A percentile compares a stretch with the other conserved stretches of the same genome.
Conservation (phyloP, 1,140 invertebrate genomes). For the Laodelphax striatellus region DNA sequence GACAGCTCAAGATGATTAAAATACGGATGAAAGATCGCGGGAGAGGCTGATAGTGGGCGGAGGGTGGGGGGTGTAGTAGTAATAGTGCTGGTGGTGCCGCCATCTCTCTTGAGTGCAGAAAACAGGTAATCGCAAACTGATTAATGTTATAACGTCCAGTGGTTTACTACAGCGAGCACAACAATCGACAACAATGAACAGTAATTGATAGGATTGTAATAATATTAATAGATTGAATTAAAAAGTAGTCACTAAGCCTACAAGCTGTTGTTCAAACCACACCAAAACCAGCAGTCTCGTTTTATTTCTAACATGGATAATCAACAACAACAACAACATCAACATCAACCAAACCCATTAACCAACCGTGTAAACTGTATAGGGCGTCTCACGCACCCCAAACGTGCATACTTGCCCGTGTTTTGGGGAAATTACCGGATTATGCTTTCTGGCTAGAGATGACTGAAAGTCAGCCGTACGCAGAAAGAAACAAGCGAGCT, state of each 20-base stretch:
- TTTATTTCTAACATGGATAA: constrained; percentile 4
- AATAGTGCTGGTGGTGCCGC: too few species aligned
- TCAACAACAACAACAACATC: constrained; percentile 2
- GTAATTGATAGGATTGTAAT: neutral
- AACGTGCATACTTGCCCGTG: constrained; percentile 14
- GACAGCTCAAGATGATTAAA: too few species aligned
- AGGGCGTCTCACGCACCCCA: constrained; percentile 9
- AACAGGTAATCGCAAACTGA: too few species aligned
- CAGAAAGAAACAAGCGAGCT: too few species aligned
- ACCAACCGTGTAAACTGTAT: constrained; percentile 9
- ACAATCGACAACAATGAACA: neutral
- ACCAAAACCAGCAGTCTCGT: constrained; percentile 9
- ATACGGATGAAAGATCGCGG: too few species aligned
- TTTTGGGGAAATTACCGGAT: too few species aligned
- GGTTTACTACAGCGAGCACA: constrained; percentile 1
- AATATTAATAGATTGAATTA: constrained; percentile 5
- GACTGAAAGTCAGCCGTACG: too few species aligned
- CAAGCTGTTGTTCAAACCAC: constrained; percentile 19
- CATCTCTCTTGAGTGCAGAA: too few species aligned
- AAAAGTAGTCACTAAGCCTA: constrained; percentile 18
- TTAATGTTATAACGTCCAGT: neutral
- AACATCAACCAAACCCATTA: constrained; percentile 18
- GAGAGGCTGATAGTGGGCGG: too few species aligned
- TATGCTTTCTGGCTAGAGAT: too few species aligned
- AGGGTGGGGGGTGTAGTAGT: too few species aligned